phyloP scores from a whole-genome alignment of 2,797 vertebrate genomes.

The Hapalemur alaotrensis region DNA sequence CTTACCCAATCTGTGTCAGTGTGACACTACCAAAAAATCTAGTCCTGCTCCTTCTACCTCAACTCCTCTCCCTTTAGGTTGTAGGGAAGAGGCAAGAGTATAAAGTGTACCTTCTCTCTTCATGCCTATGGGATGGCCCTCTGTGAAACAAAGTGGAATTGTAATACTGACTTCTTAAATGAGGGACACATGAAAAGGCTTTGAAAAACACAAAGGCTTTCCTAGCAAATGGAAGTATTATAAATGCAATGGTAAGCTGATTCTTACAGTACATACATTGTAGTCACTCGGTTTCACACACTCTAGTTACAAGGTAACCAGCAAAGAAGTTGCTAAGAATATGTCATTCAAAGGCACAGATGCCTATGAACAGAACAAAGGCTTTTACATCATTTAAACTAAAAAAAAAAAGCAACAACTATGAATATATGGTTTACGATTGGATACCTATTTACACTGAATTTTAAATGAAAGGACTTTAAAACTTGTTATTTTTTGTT shows the following conservation, averaged over 20 bases:
- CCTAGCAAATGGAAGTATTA: not conserved
- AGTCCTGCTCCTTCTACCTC: not conserved
- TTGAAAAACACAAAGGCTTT: not conserved
- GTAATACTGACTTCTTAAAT: not conserved
- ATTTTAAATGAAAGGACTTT: slow-evolving; percentile 42
- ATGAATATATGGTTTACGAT: slow-evolving; percentile 13
- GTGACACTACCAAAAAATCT: not conserved
- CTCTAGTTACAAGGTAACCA: not conserved
- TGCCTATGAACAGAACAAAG: slow-evolving; percentile 16
- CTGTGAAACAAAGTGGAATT: not conserved
- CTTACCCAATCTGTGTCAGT: not conserved
- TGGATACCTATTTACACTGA: not conserved
- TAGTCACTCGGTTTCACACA: not conserved
- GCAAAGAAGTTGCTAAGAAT: not conserved
- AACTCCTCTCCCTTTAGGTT: not conserved
- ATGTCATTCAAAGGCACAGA: not conserved
- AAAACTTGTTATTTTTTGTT: not conserved
- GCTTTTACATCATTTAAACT: not conserved
- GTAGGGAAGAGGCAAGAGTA: not conserved
- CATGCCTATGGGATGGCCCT: not conserved
- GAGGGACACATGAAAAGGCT: not conserved
- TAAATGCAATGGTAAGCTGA: not conserved
- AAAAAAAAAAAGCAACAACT: not conserved
- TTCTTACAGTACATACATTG: not conserved
- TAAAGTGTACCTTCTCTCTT: not conserved